Evolutionary conservation across 2,797 vertebrate genomes (phyloP), one percentile per base, ranked within the genome.

Genomic region (Poeciliopsis turneri): DNA sequence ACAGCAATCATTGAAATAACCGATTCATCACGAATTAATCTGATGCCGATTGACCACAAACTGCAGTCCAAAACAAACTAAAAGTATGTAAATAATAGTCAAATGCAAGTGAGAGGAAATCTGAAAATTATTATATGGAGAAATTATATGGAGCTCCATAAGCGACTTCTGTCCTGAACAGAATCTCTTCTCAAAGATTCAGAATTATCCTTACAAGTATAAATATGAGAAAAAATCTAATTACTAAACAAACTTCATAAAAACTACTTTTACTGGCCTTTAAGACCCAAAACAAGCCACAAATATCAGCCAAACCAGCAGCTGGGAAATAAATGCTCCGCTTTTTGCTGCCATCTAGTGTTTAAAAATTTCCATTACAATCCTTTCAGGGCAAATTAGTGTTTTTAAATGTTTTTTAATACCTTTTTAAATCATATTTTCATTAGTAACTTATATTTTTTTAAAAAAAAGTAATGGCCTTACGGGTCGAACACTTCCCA

Each of bases 401-500:
- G 36, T 39, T 39, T 39, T 5, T 36, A 5, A 36, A 36, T 36
- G 36, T 36, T 36, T 36, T 36, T 36, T 39, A 39, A 39, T 39
- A 39, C 0, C 5, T 39, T 39, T 39, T 39, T 39, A 39, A 57
- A 13, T 33, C 6, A 55, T n/a, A n/a, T 55, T 55, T 55, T 55
- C 1, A 4, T 11, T 11, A 55, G 25, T 55, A n/a, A n/a, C 9
- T 49, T 53, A 7, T 45, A 20, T 20, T 2, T 43, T 2, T 10
- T 41, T 41, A 0, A 25, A 8, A 23, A 23, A 39, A 55, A 8
- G 2, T 5, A 12, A 41, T 75, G 0, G 70, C 97, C 98, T 97
- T 93, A 99, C 98, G 98, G 98, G 93, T 99, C 98, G 95, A 99
- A 99, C 78, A 99, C 98, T 91, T 99, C 98, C 98, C 98, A 99